A percentile compares a stretch with the other conserved stretches of the same genome.
These are phyloP conservation scores for Cirrhinus molitorella DNA, from an alignment of 2,797 vertebrate species.

Conservation along the genomic window DNA sequence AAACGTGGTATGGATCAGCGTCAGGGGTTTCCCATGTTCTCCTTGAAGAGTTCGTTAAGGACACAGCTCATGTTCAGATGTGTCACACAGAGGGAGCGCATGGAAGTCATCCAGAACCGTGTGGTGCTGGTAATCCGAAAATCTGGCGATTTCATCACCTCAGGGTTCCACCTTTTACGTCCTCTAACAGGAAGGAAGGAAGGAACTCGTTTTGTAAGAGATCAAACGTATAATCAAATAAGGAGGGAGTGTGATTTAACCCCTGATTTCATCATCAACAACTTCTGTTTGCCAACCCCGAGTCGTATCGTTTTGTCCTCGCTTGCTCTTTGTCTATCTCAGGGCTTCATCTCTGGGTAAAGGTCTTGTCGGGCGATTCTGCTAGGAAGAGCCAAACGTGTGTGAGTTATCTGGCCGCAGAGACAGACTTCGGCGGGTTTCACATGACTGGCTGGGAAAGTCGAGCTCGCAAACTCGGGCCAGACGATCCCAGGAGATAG, in stretches of 20 bases:
- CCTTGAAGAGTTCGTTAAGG: constrained; percentile 23
- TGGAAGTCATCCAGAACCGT: constrained; percentile 73
- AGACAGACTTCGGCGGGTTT: neutral
- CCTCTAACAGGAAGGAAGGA: neutral
- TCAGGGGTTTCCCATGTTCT: constrained; percentile 30
- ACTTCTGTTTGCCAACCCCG: neutral
- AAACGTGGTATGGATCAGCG: constrained; percentile 1
- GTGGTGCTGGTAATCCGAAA: constrained; percentile 76
- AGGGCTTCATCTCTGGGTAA: neutral
- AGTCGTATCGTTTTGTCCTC: neutral
- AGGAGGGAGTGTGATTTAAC: neutral
- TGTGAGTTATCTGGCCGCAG: constrained; percentile 6
- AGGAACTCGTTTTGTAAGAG: neutral
- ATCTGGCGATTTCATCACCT: neutral
- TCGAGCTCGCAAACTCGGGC: neutral
- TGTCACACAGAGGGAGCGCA: constrained; percentile 63
- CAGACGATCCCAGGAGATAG: constrained; percentile 31
- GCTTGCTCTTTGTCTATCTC: neutral
- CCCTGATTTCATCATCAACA: neutral
- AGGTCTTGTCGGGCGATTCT: neutral
- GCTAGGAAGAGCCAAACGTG: neutral
- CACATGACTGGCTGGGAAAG: constrained; percentile 34
- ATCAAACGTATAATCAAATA: neutral
- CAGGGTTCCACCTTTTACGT: neutral
- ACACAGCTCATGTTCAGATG: constrained; percentile 10